phyloP scores from a whole-genome alignment of 2,888 invertebrate genomes.

The Sphaerophoria taeniata region DNA sequence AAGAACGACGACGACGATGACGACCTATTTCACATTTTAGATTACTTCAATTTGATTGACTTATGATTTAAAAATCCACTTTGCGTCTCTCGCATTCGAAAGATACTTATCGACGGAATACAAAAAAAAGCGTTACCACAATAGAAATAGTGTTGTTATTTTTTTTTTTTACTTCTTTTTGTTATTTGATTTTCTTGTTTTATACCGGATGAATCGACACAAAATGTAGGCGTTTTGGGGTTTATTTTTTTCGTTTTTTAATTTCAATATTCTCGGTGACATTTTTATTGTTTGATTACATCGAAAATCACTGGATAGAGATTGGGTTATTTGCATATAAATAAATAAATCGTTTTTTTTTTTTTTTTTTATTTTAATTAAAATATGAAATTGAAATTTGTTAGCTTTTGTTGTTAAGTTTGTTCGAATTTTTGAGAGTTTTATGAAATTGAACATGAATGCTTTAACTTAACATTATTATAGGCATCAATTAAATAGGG shows the following conservation, averaged over 20 bases:
- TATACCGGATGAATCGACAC: slow-evolving; percentile 63
- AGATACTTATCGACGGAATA: slow-evolving; percentile 55
- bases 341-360: slow-evolving; percentile 28
- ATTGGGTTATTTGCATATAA: slow-evolving; percentile 38
- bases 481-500: no score
- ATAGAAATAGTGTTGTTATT: slow-evolving; percentile 46
- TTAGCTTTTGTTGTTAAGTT: no score
- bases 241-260: slow-evolving; percentile 33
- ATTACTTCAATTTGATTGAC: slow-evolving; percentile 74
- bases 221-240: slow-evolving; percentile 59
- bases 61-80: slow-evolving; percentile 74
- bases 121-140: slow-evolving; percentile 49
- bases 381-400: no score
- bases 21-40: slow-evolving; percentile 73
- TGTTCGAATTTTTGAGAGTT: no score
- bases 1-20: slow-evolving; percentile 28
- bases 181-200: slow-evolving; percentile 29
- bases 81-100: slow-evolving; percentile 67
- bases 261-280: slow-evolving; percentile 47
- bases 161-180: slow-evolving; percentile 18
- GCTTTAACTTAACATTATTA: no score
- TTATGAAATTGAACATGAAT: no score
- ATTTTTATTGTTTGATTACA: slow-evolving; percentile 50
- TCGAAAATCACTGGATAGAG: slow-evolving; percentile 3
- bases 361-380: background rate